These are phyloP conservation scores for Octonoba sinensis DNA, from an alignment of 2,888 invertebrate species.

Conservation along the genomic window DNA sequence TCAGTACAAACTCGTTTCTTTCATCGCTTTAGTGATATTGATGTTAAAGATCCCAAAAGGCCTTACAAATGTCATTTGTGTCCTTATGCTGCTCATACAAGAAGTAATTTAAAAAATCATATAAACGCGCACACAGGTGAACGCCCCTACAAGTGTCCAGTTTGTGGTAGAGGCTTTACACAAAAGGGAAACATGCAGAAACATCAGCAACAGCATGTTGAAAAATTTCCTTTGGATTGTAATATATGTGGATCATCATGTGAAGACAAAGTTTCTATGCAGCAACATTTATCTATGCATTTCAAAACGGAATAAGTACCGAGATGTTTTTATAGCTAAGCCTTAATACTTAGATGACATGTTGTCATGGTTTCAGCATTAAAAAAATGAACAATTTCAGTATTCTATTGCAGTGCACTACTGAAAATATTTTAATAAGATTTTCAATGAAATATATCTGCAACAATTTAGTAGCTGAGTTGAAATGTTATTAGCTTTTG, in stretches of 20 bases:
- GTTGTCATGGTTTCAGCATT: no score
- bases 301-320: conserved; percentile 3
- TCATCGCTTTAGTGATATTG: conserved; percentile 45
- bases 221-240: conserved; percentile 46
- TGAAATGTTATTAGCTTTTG: neutral
- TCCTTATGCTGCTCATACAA: conserved; percentile 53
- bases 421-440: neutral
- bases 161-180: conserved; percentile 55
- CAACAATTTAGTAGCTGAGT: neutral
- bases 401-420: no score
- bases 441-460: neutral
- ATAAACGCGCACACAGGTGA: conserved; percentile 61
- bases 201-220: conserved; percentile 53
- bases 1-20: conserved; percentile 3
- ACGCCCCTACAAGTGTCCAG: conserved; percentile 54
- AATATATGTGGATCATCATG: conserved; percentile 41
- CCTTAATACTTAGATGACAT: no score
- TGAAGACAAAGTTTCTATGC: conserved; percentile 44
- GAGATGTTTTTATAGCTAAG: no score
- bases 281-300: conserved; percentile 46
- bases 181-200: conserved; percentile 61
- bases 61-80: conserved; percentile 60
- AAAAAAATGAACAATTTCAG: no score
- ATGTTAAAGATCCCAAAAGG: conserved; percentile 41
- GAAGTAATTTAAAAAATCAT: conserved; percentile 53